Conservation (phyloP, 2,888 invertebrate species). For the Xylota segnis region DNA sequence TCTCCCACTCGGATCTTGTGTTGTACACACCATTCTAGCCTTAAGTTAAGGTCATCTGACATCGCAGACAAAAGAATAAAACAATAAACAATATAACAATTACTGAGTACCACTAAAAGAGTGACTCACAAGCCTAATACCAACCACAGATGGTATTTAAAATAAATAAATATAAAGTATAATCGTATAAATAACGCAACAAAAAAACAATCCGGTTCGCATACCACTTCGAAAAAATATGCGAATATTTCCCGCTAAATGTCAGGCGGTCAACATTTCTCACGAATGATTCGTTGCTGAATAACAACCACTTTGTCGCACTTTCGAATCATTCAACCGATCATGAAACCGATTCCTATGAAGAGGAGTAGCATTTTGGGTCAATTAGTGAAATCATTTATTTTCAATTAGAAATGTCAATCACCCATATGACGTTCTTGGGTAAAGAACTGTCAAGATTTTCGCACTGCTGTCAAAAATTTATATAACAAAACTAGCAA, state of each 20-base stretch:
- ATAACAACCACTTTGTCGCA: neutral
- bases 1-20: neutral
- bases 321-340: constrained; percentile 8
- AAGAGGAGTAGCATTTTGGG: no score
- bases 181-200: neutral
- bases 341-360: neutral
- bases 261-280: constrained; percentile 52
- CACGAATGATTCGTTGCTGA: constrained; percentile 16
- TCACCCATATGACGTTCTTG: neutral
- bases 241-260: constrained; percentile 35
- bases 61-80: constrained; percentile 4
- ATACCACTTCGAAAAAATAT: constrained; percentile 43
- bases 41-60: constrained; percentile 23
- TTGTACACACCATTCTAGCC: neutral
- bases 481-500: neutral
- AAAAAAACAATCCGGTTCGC: constrained; percentile 44
- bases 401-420: neutral
- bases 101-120: neutral
- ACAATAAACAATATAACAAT: constrained; percentile 12
- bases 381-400: constrained; percentile 13
- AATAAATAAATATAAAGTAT: constrained; percentile 32
- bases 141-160: constrained; percentile 44
- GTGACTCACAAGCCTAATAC: constrained; percentile 40
- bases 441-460: neutral
- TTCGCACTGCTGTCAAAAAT: neutral